Evolutionary conservation across 2,888 invertebrate genomes (phyloP), one percentile per base, ranked within the genome.

Genomic region (Steromphala cineraria): DNA sequence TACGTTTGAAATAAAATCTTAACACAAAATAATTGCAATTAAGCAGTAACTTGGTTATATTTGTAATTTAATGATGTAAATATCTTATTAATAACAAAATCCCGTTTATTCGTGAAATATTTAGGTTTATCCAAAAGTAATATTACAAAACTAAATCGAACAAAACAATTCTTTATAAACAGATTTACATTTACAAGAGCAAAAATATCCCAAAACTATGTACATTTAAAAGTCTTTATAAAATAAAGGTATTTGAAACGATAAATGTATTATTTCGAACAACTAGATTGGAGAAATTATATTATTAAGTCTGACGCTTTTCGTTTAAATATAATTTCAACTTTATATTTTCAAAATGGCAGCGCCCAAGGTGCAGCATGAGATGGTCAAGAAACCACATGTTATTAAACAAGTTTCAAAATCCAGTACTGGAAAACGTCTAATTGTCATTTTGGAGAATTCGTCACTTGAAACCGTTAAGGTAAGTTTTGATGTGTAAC

Each of bases 381-480:
- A 24, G 0, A 4, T 28, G 19, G 31, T 17, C 40, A 53, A 82
- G 53, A 86, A 86, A 78, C 78, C 81, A 1, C 83, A 83, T 67
- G 81, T 87, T 17, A 87, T 87, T 7, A 88, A 87, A 84, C 95
- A 96, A n/a, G 95, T 95, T 21, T 97, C 97, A 86, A 95, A 97
- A 74, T 95, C 96, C 89, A 96, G 97, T 88, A 96, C 96, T 93
- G 97, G 98, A 89, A 98, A 98, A 53, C 96, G 99, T 76, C 94
- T 99, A 24, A 97, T 99, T 86, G 95, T 99, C 56, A 96, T 99
- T 81, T 94, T 99, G 79, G 99, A 99, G 94, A 96, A 96, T 81
- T 98, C 99, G 3, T 98, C 98, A 91, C 94, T 99, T 78, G 99
- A 99, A 94, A 97, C 98, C 67, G 98, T 98, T 0, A 99, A 99